Conservation (phyloP, 2,888 invertebrate species). For the Dryocosmus kuriphilus region DNA sequence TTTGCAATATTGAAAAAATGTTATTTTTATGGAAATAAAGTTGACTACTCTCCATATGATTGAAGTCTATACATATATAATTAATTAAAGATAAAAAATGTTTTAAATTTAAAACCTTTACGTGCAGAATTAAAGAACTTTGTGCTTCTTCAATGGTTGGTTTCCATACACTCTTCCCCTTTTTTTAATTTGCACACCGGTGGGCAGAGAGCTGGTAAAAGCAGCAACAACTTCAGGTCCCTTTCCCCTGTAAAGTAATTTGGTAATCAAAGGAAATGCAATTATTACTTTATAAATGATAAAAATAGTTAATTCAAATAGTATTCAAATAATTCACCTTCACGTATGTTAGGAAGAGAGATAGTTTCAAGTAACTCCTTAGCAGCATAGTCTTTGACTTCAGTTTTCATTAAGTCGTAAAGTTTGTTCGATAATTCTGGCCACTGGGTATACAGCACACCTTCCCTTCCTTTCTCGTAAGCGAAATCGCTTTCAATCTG, state of each 20-base stretch:
- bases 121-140: conserved; percentile 21
- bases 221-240: not conserved
- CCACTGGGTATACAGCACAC: not conserved
- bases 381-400: not conserved
- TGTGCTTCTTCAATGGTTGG: conserved; percentile 20
- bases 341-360: not conserved
- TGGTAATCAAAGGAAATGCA: not conserved
- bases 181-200: conserved; percentile 7
- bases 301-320: too few species aligned
- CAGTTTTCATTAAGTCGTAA: not conserved
- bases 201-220: not conserved
- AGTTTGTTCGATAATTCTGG: not conserved
- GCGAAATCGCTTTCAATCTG: not conserved
- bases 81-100: too few species aligned
- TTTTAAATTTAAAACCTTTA: too few species aligned
- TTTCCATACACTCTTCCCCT: not conserved
- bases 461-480: not conserved
- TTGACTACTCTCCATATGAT: too few species aligned
- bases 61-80: too few species aligned
- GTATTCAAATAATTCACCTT: conserved; percentile 5
- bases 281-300: too few species aligned
- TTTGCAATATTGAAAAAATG: too few species aligned
- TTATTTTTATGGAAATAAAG: too few species aligned
- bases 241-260: too few species aligned
- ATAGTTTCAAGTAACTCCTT: conserved; percentile 4